Percentiles rank a stretch among this genome's conserved stretches.
phyloP scores from a whole-genome alignment of 2,113 vertebrate genomes.

The Muscicapa adusta region DNA sequence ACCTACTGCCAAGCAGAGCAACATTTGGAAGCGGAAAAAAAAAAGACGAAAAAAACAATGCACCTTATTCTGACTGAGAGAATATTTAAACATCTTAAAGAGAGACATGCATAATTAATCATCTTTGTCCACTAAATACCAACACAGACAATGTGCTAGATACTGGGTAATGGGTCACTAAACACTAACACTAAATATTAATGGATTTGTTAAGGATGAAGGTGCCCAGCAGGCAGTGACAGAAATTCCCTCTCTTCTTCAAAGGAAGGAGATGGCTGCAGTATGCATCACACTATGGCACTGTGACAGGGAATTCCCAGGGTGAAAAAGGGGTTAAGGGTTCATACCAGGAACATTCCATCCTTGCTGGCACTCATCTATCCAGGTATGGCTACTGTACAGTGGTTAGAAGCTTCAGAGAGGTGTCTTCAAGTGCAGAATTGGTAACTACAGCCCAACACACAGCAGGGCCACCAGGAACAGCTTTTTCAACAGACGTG shows the following conservation, averaged over 20 bases:
- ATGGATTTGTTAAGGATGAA: neutral
- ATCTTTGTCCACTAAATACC: neutral
- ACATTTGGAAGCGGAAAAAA: too few species aligned
- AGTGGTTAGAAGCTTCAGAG: neutral
- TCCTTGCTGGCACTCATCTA: neutral
- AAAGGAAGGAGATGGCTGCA: neutral
- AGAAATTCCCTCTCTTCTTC: neutral
- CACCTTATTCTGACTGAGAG: neutral
- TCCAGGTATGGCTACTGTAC: neutral
- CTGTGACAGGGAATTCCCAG: neutral
- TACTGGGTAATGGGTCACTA: neutral
- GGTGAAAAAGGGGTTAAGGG: neutral
- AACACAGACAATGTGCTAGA: neutral
- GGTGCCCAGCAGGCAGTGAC: neutral
- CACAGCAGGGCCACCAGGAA: neutral
- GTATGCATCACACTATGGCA: rapidly evolving
- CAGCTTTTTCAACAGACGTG: rapidly evolving
- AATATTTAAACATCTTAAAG: neutral
- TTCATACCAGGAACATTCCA: neutral
- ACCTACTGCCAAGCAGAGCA: neutral
- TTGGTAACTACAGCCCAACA: neutral
- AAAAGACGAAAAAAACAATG: neutral
- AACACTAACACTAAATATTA: neutral
- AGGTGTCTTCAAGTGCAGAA: neutral
- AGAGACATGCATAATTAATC: neutral